Percentiles rank a stretch among this genome's conserved stretches.
These are phyloP conservation scores for Erythrocercus mccallii DNA, from an alignment of 2,113 vertebrate species.

Conservation along the genomic window DNA sequence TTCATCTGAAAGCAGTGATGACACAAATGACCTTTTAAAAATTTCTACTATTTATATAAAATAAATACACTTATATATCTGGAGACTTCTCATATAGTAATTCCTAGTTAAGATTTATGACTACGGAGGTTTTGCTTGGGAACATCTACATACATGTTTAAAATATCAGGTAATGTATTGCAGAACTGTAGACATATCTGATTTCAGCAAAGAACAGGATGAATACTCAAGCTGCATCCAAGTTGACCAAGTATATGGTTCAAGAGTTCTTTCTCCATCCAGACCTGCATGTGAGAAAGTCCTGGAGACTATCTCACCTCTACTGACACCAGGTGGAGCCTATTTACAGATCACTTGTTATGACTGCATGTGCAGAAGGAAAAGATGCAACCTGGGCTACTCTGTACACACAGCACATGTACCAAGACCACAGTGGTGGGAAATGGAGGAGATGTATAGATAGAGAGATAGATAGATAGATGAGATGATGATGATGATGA, in stretches of 20 bases:
- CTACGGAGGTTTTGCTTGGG: background rate
- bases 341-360: background rate
- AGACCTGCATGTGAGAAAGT: background rate
- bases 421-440: background rate
- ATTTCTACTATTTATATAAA: background rate
- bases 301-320: background rate
- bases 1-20: background rate
- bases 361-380: background rate
- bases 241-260: background rate
- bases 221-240: background rate
- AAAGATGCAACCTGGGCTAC: background rate
- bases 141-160: background rate
- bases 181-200: slow-evolving; percentile 9
- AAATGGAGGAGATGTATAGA: background rate
- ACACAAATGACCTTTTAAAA: background rate
- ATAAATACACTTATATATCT: background rate
- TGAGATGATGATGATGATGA: too few species aligned
- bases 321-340: background rate
- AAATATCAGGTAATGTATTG: background rate
- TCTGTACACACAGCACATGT: background rate
- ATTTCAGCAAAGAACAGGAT: slow-evolving; percentile 12
- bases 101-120: background rate
- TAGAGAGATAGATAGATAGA: background rate
- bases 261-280: background rate
- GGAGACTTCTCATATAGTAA: background rate